A percentile compares a stretch with the other conserved stretches of the same genome.
phyloP scores from a whole-genome alignment of 2,888 invertebrate species.

The Epiblema foenella region DNA sequence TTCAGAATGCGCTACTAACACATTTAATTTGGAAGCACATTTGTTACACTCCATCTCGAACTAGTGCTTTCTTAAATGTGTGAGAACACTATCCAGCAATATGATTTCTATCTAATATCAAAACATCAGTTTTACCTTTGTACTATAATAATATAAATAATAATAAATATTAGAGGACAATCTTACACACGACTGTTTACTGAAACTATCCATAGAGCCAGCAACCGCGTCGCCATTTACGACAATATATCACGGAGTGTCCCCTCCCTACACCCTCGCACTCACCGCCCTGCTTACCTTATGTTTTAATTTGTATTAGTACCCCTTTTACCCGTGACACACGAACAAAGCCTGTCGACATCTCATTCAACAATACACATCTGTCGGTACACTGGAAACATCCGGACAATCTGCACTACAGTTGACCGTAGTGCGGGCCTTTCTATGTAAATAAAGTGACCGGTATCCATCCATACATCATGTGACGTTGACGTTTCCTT shows the following conservation, averaged over 20 bases:
- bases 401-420: constrained; percentile 19
- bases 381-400: constrained; percentile 25
- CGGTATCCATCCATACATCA: constrained; percentile 28
- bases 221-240: constrained; percentile 15
- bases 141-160: too few relatives aligned
- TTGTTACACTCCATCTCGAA: too few relatives aligned
- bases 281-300: constrained; percentile 20
- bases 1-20: neutral
- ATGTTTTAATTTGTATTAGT: constrained; percentile 34
- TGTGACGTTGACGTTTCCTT: neutral
- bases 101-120: too few relatives aligned
- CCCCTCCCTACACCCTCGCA: constrained; percentile 4
- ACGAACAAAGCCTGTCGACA: constrained; percentile 23
- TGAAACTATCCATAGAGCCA: neutral
- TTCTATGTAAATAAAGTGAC: constrained; percentile 22
- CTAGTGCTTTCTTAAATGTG: too few relatives aligned
- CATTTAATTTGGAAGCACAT: too few relatives aligned
- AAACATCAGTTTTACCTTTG: neutral
- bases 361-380: constrained; percentile 34
- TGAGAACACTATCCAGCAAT: too few relatives aligned
- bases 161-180: too few relatives aligned
- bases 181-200: neutral
- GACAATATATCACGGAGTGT: constrained; percentile 2
- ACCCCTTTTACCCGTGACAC: constrained; percentile 30
- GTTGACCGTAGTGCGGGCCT: constrained; percentile 1